phyloP scores from a whole-genome alignment of 2,113 vertebrate genomes.

The Brachyhypopomus occidentalis region DNA sequence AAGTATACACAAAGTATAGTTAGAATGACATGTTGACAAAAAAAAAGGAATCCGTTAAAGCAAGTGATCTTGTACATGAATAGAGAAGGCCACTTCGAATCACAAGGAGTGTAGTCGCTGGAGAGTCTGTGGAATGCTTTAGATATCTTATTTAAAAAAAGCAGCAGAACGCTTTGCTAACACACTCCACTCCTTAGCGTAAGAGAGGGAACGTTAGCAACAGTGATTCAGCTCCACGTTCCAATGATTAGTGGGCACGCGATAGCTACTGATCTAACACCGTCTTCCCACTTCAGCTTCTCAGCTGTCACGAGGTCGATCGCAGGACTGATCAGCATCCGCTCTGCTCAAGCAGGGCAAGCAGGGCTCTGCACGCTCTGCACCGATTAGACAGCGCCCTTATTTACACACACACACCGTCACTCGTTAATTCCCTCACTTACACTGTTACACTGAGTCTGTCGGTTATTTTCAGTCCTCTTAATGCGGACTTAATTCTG shows the following conservation, averaged over 20 bases:
- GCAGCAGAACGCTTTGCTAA: neutral
- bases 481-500: slow-evolving; percentile 16
- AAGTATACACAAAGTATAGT: neutral
- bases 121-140: neutral
- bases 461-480: slow-evolving; percentile 28
- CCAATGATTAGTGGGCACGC: neutral
- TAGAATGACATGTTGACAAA: neutral
- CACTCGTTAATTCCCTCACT: slow-evolving; percentile 31
- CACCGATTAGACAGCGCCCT: slow-evolving; percentile 1
- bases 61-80: neutral
- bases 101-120: neutral
- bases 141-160: neutral
- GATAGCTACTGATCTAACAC: neutral
- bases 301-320: too few relatives aligned
- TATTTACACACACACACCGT: slow-evolving; percentile 37
- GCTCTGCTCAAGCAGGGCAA: neutral
- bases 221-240: neutral
- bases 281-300: neutral
- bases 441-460: slow-evolving; percentile 15
- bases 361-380: neutral
- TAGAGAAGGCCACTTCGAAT: slow-evolving; percentile 4
- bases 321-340: neutral
- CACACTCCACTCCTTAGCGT: neutral
- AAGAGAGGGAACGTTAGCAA: neutral
- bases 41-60: neutral